These are phyloP conservation scores for Allygus modestus DNA, from an alignment of 2,888 invertebrate species.

Conservation along the genomic window DNA sequence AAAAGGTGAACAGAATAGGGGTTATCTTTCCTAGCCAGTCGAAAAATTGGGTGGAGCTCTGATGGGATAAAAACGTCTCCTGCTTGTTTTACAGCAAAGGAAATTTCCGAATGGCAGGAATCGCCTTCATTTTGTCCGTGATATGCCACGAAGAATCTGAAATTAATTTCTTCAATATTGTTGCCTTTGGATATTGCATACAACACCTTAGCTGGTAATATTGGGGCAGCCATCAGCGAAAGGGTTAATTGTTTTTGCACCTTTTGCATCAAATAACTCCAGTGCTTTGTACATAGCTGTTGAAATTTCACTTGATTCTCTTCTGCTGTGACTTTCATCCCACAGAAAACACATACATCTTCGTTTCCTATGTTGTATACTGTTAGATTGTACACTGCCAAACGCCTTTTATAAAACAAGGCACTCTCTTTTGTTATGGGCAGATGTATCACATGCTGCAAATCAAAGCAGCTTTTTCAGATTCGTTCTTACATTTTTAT, in stretches of 20 bases:
- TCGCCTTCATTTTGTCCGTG: constrained; percentile 45
- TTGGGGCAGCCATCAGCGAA: constrained; percentile 46
- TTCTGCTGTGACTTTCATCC: no score
- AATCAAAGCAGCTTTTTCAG: no score
- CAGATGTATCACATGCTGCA: no score
- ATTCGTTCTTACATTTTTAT: neutral
- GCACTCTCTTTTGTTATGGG: no score
- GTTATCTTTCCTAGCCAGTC: no score
- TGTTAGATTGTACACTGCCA: no score
- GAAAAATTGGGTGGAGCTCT: no score
- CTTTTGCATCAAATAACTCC: no score
- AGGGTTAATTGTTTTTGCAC: no score
- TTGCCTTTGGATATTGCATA: no score
- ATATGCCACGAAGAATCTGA: constrained; percentile 41
- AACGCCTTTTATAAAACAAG: neutral
- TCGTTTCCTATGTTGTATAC: neutral
- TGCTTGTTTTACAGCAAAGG: constrained; percentile 28
- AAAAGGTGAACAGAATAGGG: no score
- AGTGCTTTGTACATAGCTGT: neutral
- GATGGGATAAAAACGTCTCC: no score
- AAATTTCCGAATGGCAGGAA: constrained; percentile 24
- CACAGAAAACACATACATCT: neutral
- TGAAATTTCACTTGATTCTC: neutral
- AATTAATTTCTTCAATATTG: constrained; percentile 10
- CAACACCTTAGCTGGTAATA: constrained; percentile 46